These are phyloP conservation scores for Pollimyrus isidori DNA, from an alignment of 2,113 vertebrate genomes.

Conservation along the genomic window DNA sequence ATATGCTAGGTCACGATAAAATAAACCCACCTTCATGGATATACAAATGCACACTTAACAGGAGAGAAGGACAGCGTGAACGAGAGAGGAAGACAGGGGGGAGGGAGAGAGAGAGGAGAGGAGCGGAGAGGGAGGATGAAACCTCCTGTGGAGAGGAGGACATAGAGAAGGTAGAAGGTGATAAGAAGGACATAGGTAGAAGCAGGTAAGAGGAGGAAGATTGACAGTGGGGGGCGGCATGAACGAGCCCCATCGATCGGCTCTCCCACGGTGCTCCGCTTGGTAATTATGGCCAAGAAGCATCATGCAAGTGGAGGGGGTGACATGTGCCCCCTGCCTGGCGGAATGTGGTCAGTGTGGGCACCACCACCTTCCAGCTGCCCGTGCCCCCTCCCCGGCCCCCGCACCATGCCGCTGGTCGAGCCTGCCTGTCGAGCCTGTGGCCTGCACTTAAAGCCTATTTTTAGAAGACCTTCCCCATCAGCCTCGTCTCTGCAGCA, in stretches of 20 bases:
- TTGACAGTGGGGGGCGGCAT: background rate
- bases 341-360: background rate
- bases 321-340: background rate
- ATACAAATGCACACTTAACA: background rate
- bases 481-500: background rate
- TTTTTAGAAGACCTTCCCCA: background rate
- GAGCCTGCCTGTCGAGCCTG: background rate
- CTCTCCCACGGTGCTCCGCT: background rate
- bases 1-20: background rate
- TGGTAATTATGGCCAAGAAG: background rate
- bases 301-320: background rate
- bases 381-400: background rate
- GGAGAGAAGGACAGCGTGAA: background rate
- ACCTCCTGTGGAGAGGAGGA: background rate
- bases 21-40: background rate
- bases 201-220: background rate
- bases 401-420: background rate
- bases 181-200: background rate
- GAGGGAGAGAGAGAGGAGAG: background rate
- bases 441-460: background rate
- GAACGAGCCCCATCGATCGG: background rate
- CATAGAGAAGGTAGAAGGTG: background rate
- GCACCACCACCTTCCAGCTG: background rate
- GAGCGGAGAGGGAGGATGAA: background rate
- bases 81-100: background rate